A percentile compares a stretch with the other conserved stretches of the same genome.
Evolutionary conservation across 2,113 vertebrate genomes (phyloP).

Genomic region (Colaptes auratus): DNA sequence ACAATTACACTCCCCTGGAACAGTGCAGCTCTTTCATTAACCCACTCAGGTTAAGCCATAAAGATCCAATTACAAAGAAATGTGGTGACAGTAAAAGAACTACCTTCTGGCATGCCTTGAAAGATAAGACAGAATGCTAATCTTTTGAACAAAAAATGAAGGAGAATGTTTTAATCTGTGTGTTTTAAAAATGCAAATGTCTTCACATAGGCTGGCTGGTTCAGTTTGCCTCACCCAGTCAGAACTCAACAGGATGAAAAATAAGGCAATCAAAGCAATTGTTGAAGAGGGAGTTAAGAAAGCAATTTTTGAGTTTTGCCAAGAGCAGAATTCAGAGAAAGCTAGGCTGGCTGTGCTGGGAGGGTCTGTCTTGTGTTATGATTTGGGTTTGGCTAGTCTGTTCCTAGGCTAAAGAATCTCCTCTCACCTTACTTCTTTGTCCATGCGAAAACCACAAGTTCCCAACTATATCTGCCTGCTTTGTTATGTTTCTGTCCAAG

Average conservation of each 20-base stretch:
- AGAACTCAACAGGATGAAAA: background rate
- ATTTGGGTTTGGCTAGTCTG: background rate
- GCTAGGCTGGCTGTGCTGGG: background rate
- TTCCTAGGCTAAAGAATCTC: background rate
- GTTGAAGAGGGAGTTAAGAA: background rate
- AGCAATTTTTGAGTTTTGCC: background rate
- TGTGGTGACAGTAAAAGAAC: background rate
- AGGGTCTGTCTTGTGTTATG: rapidly evolving
- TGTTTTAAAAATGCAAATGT: background rate
- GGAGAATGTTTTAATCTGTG: background rate
- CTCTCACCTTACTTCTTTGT: background rate
- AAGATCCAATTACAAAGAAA: background rate
- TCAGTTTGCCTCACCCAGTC: background rate
- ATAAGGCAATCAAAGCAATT: background rate
- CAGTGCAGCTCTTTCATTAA: background rate
- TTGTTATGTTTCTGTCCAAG: background rate
- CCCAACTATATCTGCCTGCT: background rate
- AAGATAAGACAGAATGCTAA: background rate
- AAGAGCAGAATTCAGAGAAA: background rate
- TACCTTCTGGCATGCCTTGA: background rate
- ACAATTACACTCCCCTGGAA: background rate
- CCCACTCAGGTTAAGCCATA: background rate
- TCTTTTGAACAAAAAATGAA: background rate
- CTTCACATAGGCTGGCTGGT: background rate
- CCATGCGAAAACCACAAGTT: background rate